Evolutionary conservation across 2,113 vertebrate genomes (phyloP).

Genomic region (Reinhardtius hippoglossoides): DNA sequence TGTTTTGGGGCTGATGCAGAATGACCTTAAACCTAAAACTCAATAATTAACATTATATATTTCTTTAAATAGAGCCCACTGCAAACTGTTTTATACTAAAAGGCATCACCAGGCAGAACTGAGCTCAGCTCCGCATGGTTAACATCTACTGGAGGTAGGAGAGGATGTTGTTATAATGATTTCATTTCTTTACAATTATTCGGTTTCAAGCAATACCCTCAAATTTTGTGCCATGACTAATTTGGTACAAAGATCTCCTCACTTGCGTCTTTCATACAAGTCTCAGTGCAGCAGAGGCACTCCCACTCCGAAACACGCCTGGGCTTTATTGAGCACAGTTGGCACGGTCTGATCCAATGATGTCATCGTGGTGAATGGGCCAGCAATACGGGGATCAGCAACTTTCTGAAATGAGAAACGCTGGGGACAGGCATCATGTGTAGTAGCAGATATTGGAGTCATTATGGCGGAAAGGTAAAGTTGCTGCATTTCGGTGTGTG

Average conservation of each 20-base stretch:
- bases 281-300: constrained; percentile 71
- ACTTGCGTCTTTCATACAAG: constrained; percentile 59
- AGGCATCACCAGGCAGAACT: neutral
- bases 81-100: neutral
- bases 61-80: neutral
- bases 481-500: constrained; percentile 15
- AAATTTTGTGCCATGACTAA: constrained; percentile 52
- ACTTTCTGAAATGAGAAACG: constrained; percentile 71
- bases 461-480: constrained; percentile 37
- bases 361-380: constrained; percentile 77
- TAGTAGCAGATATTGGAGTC: constrained; percentile 39
- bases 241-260: constrained; percentile 70
- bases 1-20: neutral
- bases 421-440: constrained; percentile 44
- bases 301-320: constrained; percentile 74
- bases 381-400: constrained; percentile 75
- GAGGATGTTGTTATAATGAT: constrained; percentile 18
- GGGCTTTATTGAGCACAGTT: constrained; percentile 77
- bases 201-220: constrained; percentile 39
- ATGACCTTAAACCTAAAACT: neutral
- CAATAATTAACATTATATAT: neutral
- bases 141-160: neutral
- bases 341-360: constrained; percentile 73
- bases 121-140: neutral
- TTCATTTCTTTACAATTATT: constrained; percentile 35